Evolutionary conservation across 2,888 invertebrate species (phyloP), one percentile per base, ranked within the genome.

Genomic region (Sesia apiformis): DNA sequence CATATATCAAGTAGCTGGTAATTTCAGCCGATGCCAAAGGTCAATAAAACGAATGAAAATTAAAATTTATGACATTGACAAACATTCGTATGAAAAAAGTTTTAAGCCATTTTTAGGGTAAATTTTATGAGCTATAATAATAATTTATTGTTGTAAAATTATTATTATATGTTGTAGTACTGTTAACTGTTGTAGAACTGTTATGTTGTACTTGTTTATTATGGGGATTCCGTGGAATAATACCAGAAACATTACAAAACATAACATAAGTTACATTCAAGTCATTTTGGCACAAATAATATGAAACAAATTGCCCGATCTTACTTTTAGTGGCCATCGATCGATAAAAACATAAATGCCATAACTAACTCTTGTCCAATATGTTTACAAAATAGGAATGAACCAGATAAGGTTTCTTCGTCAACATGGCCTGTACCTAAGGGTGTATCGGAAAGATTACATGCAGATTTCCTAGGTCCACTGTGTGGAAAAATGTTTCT

Each of bases 271-370:
- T 51, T 59, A 40, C 54, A 58, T 52, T 39, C 39, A 38, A 57
- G 53, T 43, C 60, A 60, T 40, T 58, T 60, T 49, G 58, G 58
- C 1, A 53, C 4, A 39, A 53, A 52, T 5, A 38, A 58, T 0
- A 60, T 58, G 58, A 60, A 8, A 6, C 54, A 58, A 42, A 52
- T 58, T 4, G 55, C 57, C 2, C 53, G 41, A 8, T 52, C 57
- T 4, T 57, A 57, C 41, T 58, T 61, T 55, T 61, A 58, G 61
- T 61, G 59, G 59, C 61, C 57, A 50, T 49, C 56, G 4, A n/a
- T 59, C 38, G 38, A 57, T 56, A 40, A 52, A 4, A 55, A 57
- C 6, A 57, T 57, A 39, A 39, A 53, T 8, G 52, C 53, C 1
- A 50, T 57, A 50, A 52, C 55, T 3, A 57, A 52, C 38, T 6